Base-by-base conservation (phyloP, 2,113 vertebrate genomes). In the Chloroceryle aenea region DNA sequence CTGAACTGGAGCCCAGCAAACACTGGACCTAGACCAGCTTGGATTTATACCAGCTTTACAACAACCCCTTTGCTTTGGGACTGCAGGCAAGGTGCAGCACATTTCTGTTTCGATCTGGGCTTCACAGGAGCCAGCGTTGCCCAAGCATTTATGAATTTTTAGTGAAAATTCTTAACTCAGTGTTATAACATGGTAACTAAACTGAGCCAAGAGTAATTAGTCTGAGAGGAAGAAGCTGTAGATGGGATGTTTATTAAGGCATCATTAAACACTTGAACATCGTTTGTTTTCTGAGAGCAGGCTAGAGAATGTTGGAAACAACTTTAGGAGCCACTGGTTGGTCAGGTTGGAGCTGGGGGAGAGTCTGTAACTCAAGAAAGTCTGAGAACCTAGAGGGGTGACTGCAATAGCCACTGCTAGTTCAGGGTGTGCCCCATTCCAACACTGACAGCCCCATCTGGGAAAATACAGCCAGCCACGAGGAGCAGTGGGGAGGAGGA, bases 381-480 rank as follows among this genome's bases (percentile, higher is more conserved):
- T 53, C 36, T 59, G 25, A 67, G 14, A 43, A 58, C 55, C 25
- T 19, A 25, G 36, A 18, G 34, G 20, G 30, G 14, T 61, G 56
- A 58, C 19, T 32, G 40, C 22, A 43, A 19, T 15, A 12, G 18
- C 27, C 36, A 30, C 30, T 3, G 1, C 42, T 0, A 0, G 22
- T 52, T 38, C 42, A 12, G 80, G 40, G 40, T 12, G 40, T 19
- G 22, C 18, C 27, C 1, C 8, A 32, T n/a, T 73, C 64, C 32
- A 26, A 75, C 32, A 14, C 55, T 67, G 40, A 34, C 67, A 67
- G 6, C 15, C 22, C 9, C 34, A 9, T 6, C 48, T 58, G 55
- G 52, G 53, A 58, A 50, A 76, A 42, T 3, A 61, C 38, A n/a
- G 29, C 47, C n/a, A 15, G 43, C 27, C 18, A 6, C 8, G 1